These are phyloP conservation scores for Enteromius trimaculatus DNA, from an alignment of 2,797 vertebrate genomes.

Conservation along the genomic window DNA sequence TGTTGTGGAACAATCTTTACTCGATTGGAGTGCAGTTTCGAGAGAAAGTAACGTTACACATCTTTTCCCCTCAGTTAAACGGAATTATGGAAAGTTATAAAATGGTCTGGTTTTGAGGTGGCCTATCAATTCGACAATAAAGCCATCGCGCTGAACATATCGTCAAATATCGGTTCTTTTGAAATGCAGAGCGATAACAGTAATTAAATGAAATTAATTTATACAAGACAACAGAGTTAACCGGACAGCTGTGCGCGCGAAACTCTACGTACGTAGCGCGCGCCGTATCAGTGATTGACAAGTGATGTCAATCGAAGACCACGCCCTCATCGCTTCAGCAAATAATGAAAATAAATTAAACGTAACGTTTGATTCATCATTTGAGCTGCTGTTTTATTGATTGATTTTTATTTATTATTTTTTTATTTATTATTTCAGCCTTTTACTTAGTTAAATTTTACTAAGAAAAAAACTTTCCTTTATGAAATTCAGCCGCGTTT, in stretches of 20 bases:
- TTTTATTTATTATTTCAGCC: not conserved
- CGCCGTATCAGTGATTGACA: conserved; percentile 6
- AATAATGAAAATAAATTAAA: not conserved
- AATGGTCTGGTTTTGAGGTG: not conserved
- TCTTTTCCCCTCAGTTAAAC: not conserved
- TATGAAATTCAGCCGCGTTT: not conserved
- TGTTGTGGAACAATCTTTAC: not conserved
- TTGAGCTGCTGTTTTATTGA: not conserved
- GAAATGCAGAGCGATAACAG: not conserved
- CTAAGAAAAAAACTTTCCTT: not conserved
- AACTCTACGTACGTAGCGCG: not conserved
- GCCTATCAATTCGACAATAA: not conserved
- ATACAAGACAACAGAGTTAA: not conserved
- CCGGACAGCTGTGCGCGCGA: not conserved
- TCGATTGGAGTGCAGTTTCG: not conserved
- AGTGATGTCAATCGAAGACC: not conserved
- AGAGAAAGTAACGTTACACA: not conserved
- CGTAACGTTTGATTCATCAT: not conserved
- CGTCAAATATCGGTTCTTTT: not conserved
- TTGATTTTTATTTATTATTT: not conserved
- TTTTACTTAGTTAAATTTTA: not conserved
- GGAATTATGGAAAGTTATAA: not conserved
- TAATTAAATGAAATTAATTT: not conserved
- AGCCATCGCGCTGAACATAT: not conserved
- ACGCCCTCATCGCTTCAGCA: not conserved